These are phyloP conservation scores for Metopia argyrocephala DNA, from an alignment of 2,888 invertebrate species.

Conservation along the genomic window DNA sequence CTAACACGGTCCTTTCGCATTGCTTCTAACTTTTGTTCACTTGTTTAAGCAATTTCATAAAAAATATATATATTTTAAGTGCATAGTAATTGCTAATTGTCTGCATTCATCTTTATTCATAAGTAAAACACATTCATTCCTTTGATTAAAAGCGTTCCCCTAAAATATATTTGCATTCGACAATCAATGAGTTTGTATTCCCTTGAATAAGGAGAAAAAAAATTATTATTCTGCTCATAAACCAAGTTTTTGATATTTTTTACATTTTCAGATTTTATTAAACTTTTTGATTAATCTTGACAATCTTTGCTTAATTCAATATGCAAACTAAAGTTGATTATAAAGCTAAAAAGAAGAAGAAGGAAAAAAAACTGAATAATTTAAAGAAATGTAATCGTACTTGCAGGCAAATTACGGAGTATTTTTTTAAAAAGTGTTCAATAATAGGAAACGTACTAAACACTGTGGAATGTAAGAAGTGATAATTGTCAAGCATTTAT, in stretches of 20 bases:
- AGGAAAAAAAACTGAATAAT: too few species aligned
- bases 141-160: too few species aligned
- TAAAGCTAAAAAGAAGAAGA: neutral
- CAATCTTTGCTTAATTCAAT: conserved; percentile 49
- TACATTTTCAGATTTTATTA: conserved; percentile 14
- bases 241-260: neutral
- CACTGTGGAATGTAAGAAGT: conserved; percentile 55
- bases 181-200: too few species aligned
- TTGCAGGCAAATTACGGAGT: neutral
- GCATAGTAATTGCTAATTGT: too few species aligned
- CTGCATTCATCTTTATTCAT: too few species aligned
- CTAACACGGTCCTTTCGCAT: too few species aligned
- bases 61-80: too few species aligned
- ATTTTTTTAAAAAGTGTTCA: conserved; percentile 29
- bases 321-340: conserved; percentile 40
- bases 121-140: too few species aligned
- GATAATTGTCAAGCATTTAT: conserved; percentile 62
- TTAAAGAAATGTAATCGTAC: neutral
- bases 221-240: conserved; percentile 54
- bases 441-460: conserved; percentile 52
- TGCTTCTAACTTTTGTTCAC: too few species aligned
- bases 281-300: conserved; percentile 52
- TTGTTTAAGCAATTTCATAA: too few species aligned
- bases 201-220: too few species aligned
- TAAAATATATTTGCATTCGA: too few species aligned